Base-by-base conservation (phyloP, 2,888 invertebrate genomes). In the Tetrapedia diversipes region DNA sequence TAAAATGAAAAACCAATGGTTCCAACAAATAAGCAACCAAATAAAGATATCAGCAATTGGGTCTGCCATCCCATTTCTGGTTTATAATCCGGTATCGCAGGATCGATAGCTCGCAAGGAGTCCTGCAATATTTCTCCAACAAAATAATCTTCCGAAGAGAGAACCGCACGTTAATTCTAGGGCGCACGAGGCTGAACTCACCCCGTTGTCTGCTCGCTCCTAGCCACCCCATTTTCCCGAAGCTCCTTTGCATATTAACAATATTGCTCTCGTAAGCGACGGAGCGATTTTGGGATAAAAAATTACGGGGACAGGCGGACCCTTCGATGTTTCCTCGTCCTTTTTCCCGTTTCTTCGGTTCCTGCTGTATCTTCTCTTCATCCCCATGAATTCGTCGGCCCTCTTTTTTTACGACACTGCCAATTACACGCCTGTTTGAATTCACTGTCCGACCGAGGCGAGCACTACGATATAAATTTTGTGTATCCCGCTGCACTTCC, bases 201-300 rank as follows among this genome's bases (percentile, higher is more conserved):
- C 66, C 83, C 80, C 77, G 83, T 86, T 89, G 83, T 87, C 86
- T 88, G 84, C 87, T 87, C 87, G 89, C 90, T 90, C 87, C 87
- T 83, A 81, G 84, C 88, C 90, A 90, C 90, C 90, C 90, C 87
- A 91, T 91, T 90, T 89, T 89, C 86, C 84, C 90, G 89, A 91
- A 91, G 89, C 91, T 90, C 88, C 89, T 91, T 91, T 91, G 90
- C 91, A 91, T 91, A 91, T 91, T 91, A 91, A 91, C 91, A 91
- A 90, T 91, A 91, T 91, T 89, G 89, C 86, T 89, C 86, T 86
- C 87, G 86, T 86, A 89, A 87, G 85, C 85, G 86, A 84, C 78
- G 85, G 82, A 83, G 86, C 81, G 85, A 86, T 83, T 86, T 86
- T 85, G 81, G 88, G 87, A 90, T 89, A 90, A 91, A 90, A 89